These are phyloP conservation scores for Limnephilus lunatus DNA, from an alignment of 2,888 invertebrate species.

Conservation along the genomic window DNA sequence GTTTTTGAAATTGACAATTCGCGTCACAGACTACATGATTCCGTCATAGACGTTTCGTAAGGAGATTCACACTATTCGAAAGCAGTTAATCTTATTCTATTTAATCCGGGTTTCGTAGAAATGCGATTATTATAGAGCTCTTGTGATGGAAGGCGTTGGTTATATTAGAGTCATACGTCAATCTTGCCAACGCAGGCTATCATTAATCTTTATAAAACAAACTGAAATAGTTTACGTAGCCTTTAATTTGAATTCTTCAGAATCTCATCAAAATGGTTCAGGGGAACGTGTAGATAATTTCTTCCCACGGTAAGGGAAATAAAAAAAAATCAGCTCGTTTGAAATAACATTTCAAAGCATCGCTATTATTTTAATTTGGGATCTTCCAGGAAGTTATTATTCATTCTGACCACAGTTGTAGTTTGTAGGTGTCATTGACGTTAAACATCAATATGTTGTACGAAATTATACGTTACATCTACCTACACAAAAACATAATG, in stretches of 20 bases:
- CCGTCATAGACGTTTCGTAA: not conserved
- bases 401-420: not conserved
- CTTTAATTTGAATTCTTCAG: not conserved
- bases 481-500: not conserved
- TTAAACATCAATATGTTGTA: not conserved
- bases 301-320: not conserved
- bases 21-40: not conserved
- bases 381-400: not conserved
- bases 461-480: not conserved
- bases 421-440: not conserved
- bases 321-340: too few species aligned
- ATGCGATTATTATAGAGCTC: not conserved
- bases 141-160: not conserved
- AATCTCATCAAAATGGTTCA: not conserved
- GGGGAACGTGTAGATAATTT: not conserved
- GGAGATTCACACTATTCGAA: not conserved
- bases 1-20: not conserved
- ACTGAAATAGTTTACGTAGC: not conserved
- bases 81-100: not conserved
- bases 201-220: not conserved
- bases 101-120: not conserved
- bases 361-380: not conserved
- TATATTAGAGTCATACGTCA: not conserved
- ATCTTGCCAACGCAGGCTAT: not conserved
- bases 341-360: not conserved